phyloP scores from a whole-genome alignment of 2,113 vertebrate genomes.

The Salminus brasiliensis region DNA sequence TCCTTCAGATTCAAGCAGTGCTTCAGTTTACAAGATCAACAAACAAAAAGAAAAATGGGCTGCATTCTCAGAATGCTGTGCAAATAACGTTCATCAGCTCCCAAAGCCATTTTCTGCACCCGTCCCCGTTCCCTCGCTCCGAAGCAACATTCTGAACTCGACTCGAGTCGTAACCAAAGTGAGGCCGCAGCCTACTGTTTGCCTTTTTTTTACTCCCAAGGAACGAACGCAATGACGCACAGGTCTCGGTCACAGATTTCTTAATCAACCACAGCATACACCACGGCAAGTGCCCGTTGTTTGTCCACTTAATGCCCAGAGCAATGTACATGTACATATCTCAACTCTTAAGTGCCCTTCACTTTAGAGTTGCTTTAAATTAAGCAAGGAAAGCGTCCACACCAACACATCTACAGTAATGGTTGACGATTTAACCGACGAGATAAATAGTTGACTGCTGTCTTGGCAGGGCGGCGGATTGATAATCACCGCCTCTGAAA shows the following conservation, averaged over 20 bases:
- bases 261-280: not conserved
- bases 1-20: conserved; percentile 63
- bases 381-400: conserved; percentile 17
- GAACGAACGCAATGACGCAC: not conserved
- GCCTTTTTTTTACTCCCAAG: not conserved
- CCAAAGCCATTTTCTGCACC: conserved; percentile 41
- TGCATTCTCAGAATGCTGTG: conserved; percentile 81
- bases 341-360: conserved; percentile 11
- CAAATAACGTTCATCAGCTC: conserved; percentile 70
- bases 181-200: not conserved
- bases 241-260: not conserved
- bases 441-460: not conserved
- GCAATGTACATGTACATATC: not conserved
- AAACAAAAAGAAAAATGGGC: conserved; percentile 60
- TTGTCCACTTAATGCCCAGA: not conserved
- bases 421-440: conserved; percentile 12
- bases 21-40: conserved; percentile 48
- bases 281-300: not conserved
- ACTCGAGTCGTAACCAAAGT: not conserved
- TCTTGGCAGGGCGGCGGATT: not conserved
- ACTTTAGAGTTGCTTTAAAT: not conserved
- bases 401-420: not conserved
- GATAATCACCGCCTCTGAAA: not conserved
- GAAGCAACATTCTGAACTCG: not conserved
- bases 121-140: conserved; percentile 58